Conservation (phyloP, 2,888 invertebrate species). For the Drosophila atroscutellata region DNA sequence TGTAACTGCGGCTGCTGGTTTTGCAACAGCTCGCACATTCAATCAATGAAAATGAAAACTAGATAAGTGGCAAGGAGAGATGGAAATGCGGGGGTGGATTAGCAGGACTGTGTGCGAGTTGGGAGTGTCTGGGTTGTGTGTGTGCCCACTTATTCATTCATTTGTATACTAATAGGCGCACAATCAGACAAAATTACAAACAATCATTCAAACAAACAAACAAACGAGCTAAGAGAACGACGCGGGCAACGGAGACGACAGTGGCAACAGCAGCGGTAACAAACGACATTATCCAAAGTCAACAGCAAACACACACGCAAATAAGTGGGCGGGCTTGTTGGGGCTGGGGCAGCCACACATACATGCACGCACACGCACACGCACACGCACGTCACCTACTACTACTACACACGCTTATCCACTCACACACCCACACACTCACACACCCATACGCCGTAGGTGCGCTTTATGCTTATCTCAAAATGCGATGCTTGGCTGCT, state of each 20-base stretch:
- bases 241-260: slow-evolving; percentile 7
- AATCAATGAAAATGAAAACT: slow-evolving; percentile 75
- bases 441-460: slow-evolving; percentile 55
- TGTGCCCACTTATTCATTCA: slow-evolving; percentile 74
- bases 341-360: slow-evolving; percentile 24
- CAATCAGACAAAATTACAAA: slow-evolving; percentile 75
- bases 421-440: neutral
- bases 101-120: slow-evolving; percentile 18
- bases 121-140: slow-evolving; percentile 13
- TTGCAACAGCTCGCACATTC: slow-evolving; percentile 60
- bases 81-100: slow-evolving; percentile 4
- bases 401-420: slow-evolving; percentile 2
- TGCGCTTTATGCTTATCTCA: slow-evolving; percentile 76
- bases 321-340: neutral
- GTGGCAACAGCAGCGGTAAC: slow-evolving; percentile 46
- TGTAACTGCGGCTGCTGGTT: slow-evolving; percentile 29
- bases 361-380: slow-evolving; percentile 23
- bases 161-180: slow-evolving; percentile 79
- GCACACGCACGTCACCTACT: neutral
- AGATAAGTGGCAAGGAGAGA: slow-evolving; percentile 10
- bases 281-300: slow-evolving; percentile 80
- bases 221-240: slow-evolving; percentile 22
- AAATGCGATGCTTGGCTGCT: slow-evolving; percentile 75
- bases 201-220: slow-evolving; percentile 71
- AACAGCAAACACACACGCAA: slow-evolving; percentile 55